Conservation (phyloP, 2,888 invertebrate species). For the Holacanthella duospinosa region DNA sequence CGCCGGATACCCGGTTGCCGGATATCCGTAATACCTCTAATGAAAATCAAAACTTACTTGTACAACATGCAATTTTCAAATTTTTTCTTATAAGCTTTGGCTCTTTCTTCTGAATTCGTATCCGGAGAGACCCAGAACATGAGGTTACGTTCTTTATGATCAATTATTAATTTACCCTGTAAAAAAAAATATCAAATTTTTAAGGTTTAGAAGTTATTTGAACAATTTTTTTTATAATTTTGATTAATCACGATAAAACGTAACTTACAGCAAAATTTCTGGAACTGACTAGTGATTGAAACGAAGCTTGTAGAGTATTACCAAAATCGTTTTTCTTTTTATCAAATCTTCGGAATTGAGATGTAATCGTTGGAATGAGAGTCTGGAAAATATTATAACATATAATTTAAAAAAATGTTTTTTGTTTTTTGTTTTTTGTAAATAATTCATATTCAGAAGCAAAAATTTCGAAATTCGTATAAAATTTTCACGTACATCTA, state of each 20-base stretch:
- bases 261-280: slow-evolving; percentile 6
- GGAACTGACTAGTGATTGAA: slow-evolving; percentile 3
- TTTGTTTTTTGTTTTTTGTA: too few species aligned
- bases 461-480: not conserved
- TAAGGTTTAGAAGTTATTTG: not conserved
- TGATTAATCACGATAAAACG: too few species aligned
- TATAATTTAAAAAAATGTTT: not conserved
- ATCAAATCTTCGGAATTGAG: not conserved
- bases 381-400: not conserved
- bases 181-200: not conserved
- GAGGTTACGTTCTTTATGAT: slow-evolving; percentile 10
- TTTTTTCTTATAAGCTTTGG: slow-evolving; percentile 9
- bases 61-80: slow-evolving; percentile 3
- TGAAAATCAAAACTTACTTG: slow-evolving; percentile 8
- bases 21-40: too few species aligned
- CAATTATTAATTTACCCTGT: slow-evolving; percentile 15
- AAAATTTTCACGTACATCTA: slow-evolving; percentile 6
- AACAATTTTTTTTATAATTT: not conserved
- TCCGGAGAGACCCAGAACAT: slow-evolving; percentile 15
- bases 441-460: not conserved
- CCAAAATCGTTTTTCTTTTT: not conserved
- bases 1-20: too few species aligned
- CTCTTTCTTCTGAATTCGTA: slow-evolving; percentile 5
- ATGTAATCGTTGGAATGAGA: slow-evolving; percentile 3
- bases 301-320: not conserved